Percentiles rank a stretch among this genome's conserved stretches.
Conservation (phyloP, 2,113 vertebrate genomes). For the Condylura cristata region DNA sequence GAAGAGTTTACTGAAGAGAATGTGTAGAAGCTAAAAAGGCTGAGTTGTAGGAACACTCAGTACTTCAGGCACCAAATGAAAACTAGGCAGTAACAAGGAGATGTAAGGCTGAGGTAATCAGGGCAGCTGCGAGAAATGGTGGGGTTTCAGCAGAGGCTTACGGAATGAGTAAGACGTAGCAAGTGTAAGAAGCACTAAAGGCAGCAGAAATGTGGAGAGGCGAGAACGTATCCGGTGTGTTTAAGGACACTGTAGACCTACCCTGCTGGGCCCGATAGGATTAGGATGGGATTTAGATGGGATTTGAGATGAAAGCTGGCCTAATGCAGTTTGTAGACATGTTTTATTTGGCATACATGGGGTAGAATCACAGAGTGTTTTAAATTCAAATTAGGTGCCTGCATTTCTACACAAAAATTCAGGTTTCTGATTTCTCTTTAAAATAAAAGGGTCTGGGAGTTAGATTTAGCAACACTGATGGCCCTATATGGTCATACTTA, state of each 20-base stretch:
- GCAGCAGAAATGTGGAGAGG: background rate
- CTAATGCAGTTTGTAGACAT: background rate
- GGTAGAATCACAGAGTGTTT: background rate
- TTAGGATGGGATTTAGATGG: background rate
- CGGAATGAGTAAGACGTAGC: background rate
- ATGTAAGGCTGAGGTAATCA: background rate
- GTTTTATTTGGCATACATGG: slow-evolving; percentile 6
- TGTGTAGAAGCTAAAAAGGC: background rate
- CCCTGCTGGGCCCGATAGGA: slow-evolving; percentile 14
- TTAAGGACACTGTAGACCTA: background rate
- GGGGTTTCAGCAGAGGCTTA: background rate
- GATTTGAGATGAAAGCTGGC: slow-evolving; percentile 41
- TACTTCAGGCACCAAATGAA: background rate
- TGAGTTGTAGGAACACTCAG: background rate
- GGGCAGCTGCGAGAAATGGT: background rate
- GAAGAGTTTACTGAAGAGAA: background rate
- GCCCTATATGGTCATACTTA: background rate
- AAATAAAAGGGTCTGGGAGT: background rate
- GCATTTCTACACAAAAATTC: slow-evolving; percentile 23
- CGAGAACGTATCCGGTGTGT: background rate
- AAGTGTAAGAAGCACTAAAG: background rate
- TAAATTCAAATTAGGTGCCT: slow-evolving; percentile 34
- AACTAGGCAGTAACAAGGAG: background rate
- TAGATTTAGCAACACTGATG: background rate
- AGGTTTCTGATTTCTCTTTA: background rate